These are phyloP conservation scores for Lepidocyrtinus sp. DNA, from an alignment of 2,888 invertebrate species.

Conservation along the genomic window DNA sequence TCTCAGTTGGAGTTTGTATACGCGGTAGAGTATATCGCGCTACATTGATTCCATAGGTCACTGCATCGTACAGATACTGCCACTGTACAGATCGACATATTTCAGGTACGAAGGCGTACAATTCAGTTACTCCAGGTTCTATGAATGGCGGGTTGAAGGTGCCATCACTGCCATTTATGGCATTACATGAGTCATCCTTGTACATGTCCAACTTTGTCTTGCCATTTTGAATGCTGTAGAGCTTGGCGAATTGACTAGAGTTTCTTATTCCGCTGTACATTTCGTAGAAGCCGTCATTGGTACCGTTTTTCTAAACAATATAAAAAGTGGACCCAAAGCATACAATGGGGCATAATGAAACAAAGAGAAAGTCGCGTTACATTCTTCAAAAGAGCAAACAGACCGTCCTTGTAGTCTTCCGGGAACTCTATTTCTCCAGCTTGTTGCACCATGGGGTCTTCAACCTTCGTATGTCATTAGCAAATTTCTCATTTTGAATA, in stretches of 20 bases:
- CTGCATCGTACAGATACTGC: constrained; percentile 42
- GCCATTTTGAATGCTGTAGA: constrained; percentile 48
- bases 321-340: background rate
- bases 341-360: constrained; percentile 17
- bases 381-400: constrained; percentile 61
- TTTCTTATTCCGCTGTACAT: constrained; percentile 47
- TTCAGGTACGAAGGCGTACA: constrained; percentile 56
- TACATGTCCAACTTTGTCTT: constrained; percentile 37
- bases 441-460: constrained; percentile 56
- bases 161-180: constrained; percentile 48
- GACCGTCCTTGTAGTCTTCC: constrained; percentile 57
- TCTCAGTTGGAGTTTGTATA: constrained; percentile 42
- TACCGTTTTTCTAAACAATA: constrained; percentile 52
- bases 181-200: constrained; percentile 48
- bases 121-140: constrained; percentile 44
- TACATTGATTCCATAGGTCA: constrained; percentile 45
- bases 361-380: constrained; percentile 22
- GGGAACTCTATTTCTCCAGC: constrained; percentile 53
- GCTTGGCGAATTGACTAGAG: constrained; percentile 34
- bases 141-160: constrained; percentile 52
- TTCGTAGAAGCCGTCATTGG: constrained; percentile 53
- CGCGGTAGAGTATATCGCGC: constrained; percentile 44
- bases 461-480: too few species aligned
- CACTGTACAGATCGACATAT: constrained; percentile 54
- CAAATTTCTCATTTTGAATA: too few species aligned